These are phyloP conservation scores for Drosophila rubida DNA, from an alignment of 2,888 invertebrate genomes.

Conservation along the genomic window DNA sequence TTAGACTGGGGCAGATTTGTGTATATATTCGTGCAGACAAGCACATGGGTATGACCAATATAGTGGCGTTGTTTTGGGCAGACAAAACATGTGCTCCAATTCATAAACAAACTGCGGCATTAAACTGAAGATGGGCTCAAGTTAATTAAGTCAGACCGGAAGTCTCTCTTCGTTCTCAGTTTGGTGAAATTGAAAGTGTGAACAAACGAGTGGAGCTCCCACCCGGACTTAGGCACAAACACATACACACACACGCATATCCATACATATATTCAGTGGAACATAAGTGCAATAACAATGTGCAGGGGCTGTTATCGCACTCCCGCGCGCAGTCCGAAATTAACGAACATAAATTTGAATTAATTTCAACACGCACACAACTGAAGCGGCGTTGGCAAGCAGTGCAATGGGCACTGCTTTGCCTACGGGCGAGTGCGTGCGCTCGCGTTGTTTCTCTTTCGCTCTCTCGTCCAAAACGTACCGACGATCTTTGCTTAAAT, in stretches of 20 bases:
- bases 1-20: conserved; percentile 9
- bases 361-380: conserved; percentile 51
- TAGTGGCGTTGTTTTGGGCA: not conserved
- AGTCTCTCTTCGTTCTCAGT: conserved; percentile 39
- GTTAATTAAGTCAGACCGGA: conserved; percentile 57
- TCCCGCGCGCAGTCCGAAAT: conserved; percentile 43
- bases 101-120: conserved; percentile 34
- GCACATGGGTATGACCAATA: not conserved
- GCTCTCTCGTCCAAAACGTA: conserved; percentile 6
- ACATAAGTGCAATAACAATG: conserved; percentile 45
- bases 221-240: conserved; percentile 7
- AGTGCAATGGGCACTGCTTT: conserved; percentile 45
- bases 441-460: conserved; percentile 4
- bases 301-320: conserved; percentile 1
- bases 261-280: not conserved
- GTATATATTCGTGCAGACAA: conserved; percentile 4
- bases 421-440: not conserved
- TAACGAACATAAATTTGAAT: conserved; percentile 74
- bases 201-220: conserved; percentile 31
- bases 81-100: conserved; percentile 50
- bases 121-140: conserved; percentile 30
- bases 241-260: conserved; percentile 3
- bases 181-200: conserved; percentile 48
- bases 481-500: conserved; percentile 52
- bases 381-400: conserved; percentile 23